Base-by-base conservation (phyloP, 2,797 vertebrate genomes). In the Pseudotriccus pelzelni region DNA sequence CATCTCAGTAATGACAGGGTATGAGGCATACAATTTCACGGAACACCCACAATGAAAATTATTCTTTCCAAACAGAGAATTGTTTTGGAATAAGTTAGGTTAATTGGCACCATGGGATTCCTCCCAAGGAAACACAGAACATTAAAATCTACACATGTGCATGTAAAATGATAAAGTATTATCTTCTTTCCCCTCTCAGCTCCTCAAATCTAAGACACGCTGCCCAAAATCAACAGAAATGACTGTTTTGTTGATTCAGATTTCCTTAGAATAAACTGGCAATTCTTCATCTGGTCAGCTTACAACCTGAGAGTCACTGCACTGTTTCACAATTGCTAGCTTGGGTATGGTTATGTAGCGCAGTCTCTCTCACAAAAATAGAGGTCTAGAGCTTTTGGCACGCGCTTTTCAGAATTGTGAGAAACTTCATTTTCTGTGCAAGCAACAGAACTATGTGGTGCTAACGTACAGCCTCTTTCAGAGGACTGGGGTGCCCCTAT, bases 71-170 rank as follows among this genome's bases (percentile, higher is more conserved):
- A 99, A 98, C 98, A 97, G 97, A 98, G 98, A 98, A 99, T 99
- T 99, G 98, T 99, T 99, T 99, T 98, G 98, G 98, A 99, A 98
- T 98, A 98, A 98, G 98, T 98, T 98, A 98, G 98, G 98, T 98
- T 99, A 99, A 99, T 99, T 99, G 99, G 98, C 98, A 98, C 98
- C 97, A 93, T 96, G 98, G 98, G 98, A 98, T 98, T 98, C 98
- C 97, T 97, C 97, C 98, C 96, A 97, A 98, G 98, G 98, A 99
- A 99, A 98, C 98, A 98, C 98, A 98, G 98, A 98, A 98, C 98
- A 98, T 98, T 98, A 98, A 98, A 99, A 98, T 98, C 98, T 98
- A 98, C 98, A 98, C 98, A 98, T 98, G 98, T 98, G 96, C 97
- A 97, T 98, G 97, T 97, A 97, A 98, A 98, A 98, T 97, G 98